phyloP scores from a whole-genome alignment of 2,888 invertebrate genomes.

The Empis livida region DNA sequence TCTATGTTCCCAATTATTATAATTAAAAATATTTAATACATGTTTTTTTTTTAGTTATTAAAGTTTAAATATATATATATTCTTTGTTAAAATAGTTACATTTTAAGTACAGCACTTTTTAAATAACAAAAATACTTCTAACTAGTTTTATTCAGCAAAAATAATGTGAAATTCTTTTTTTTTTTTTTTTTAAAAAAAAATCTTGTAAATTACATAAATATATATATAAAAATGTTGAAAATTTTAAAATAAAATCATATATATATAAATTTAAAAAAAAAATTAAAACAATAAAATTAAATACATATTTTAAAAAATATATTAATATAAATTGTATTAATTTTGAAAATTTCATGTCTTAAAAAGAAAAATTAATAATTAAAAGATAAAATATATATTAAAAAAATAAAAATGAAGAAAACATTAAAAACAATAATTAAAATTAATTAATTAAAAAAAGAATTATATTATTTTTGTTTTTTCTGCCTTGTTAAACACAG shows the following conservation, averaged over 20 bases:
- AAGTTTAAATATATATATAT: too few species aligned
- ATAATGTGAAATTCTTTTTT: constrained; percentile 28
- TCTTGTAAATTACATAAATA: constrained; percentile 2
- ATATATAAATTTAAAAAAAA: constrained; percentile 6
- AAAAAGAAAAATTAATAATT: constrained; percentile 7
- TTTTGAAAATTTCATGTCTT: constrained; percentile 7
- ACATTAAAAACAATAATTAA: too few species aligned
- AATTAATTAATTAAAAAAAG: too few species aligned
- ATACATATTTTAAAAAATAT: constrained; percentile 12
- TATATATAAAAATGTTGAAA: constrained; percentile 10
- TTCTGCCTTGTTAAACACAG: too few species aligned
- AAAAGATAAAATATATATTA: constrained; percentile 5
- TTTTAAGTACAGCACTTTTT: constrained; percentile 2
- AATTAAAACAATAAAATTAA: constrained; percentile 9
- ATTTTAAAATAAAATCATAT: constrained; percentile 2
- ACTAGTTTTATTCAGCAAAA: constrained; percentile 19
- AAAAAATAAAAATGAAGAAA: too few species aligned
- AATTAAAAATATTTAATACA: constrained; percentile 3
- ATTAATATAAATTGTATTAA: background rate
- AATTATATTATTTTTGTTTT: too few species aligned
- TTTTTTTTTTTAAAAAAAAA: constrained; percentile 23
- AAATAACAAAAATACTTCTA: background rate
- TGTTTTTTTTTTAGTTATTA: background rate
- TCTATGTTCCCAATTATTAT: background rate
- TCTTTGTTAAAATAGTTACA: background rate